Conservation (phyloP, 1,140 invertebrate species). For the Brachionus paranguensis region DNA sequence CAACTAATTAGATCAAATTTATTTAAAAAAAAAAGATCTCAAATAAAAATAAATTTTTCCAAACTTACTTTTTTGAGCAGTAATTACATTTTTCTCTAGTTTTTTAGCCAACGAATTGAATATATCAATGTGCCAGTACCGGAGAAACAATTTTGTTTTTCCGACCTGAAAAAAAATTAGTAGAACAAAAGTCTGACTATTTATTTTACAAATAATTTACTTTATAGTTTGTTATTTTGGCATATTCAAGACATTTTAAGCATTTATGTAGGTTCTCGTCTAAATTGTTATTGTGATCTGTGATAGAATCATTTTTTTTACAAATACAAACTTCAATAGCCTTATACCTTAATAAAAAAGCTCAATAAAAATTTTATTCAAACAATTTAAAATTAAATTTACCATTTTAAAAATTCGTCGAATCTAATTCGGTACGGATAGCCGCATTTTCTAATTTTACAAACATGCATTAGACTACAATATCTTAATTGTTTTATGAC, state of each 20-base stretch:
- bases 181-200: not conserved
- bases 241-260: conserved; percentile 34
- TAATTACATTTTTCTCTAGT: conserved; percentile 21
- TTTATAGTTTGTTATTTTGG: conserved; percentile 40
- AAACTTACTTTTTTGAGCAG: conserved; percentile 31
- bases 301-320: not conserved
- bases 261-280: conserved; percentile 21
- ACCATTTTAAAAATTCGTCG: conserved; percentile 62
- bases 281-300: conserved; percentile 7
- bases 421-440: conserved; percentile 69
- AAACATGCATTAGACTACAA: conserved; percentile 99
- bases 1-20: conserved; percentile 15
- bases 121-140: conserved; percentile 38
- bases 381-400: not conserved
- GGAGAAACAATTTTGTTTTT: conserved; percentile 32
- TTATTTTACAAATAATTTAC: not conserved
- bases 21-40: not conserved
- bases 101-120: conserved; percentile 32
- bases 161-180: conserved; percentile 24
- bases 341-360: conserved; percentile 15
- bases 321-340: conserved; percentile 12
- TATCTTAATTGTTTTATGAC: conserved; percentile 85
- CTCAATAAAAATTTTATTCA: not conserved
- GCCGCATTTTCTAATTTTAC: conserved; percentile 87
- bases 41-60: not conserved